phyloP scores from a whole-genome alignment of 2,888 invertebrate species.

The Lithophane semibrunnea region DNA sequence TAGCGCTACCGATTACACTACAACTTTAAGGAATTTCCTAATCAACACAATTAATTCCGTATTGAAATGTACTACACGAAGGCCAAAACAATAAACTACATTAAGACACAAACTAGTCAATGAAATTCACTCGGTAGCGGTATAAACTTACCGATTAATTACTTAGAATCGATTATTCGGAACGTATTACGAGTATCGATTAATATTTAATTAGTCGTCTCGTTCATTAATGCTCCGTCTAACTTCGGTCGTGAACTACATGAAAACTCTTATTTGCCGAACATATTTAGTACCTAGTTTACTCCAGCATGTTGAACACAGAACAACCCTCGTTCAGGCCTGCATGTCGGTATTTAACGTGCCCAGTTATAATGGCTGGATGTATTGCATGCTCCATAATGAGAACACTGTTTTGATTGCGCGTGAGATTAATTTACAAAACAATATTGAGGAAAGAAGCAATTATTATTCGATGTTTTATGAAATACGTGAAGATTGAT shows the following conservation, averaged over 20 bases:
- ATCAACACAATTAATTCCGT: constrained; percentile 19
- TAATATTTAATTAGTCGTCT: constrained; percentile 68
- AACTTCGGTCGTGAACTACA: constrained; percentile 50
- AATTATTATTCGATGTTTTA: constrained; percentile 22
- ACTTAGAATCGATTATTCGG: constrained; percentile 53
- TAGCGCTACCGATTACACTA: background rate
- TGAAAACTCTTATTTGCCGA: constrained; percentile 54
- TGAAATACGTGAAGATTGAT: background rate
- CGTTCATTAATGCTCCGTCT: constrained; percentile 58
- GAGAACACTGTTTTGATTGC: constrained; percentile 49
- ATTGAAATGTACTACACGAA: constrained; percentile 13
- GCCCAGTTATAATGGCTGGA: constrained; percentile 21
- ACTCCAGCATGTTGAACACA: constrained; percentile 40
- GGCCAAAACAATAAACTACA: constrained; percentile 29
- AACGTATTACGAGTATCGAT: constrained; percentile 53
- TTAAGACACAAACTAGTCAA: constrained; percentile 39
- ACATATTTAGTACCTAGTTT: constrained; percentile 50
- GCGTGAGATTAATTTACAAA: constrained; percentile 28
- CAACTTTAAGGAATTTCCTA: constrained; percentile 12
- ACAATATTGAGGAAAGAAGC: constrained; percentile 16
- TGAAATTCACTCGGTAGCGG: constrained; percentile 29
- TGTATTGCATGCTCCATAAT: constrained; percentile 49
- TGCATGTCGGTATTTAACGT: constrained; percentile 42
- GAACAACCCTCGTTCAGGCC: constrained; percentile 23
- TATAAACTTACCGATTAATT: constrained; percentile 45